Evolutionary conservation across 2,113 vertebrate species (phyloP), one percentile per base, ranked within the genome.

Genomic region (Charina bottae): DNA sequence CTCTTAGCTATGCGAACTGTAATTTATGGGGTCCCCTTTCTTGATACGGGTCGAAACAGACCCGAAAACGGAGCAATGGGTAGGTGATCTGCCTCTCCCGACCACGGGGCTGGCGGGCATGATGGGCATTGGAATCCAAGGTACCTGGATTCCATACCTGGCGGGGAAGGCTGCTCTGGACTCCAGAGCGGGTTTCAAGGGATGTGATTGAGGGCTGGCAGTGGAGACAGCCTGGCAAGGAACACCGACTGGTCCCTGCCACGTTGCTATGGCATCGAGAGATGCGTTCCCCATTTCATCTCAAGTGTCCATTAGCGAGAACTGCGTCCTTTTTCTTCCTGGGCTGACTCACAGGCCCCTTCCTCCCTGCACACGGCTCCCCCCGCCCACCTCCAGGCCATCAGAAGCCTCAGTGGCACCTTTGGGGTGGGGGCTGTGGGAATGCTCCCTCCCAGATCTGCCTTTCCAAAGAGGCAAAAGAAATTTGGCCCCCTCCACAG

Each of bases 261-360:
- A 6, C 49, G 53, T 91, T 87, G 85, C 90, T 55, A 91, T 87
- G 90, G 85, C 21, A 64, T 33, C 62, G 12, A 46, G 84, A 46
- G 53, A 87, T 55, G 60, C 85, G 1, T 21, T 58, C 53, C 68
- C 54, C 78, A 68, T 87, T 91, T 13, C 33, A 26, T 72, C 37
- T 91, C 85, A 72, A 87, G 85, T 23, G 23, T 46, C 84, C 90
- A 87, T 91, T 78, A 91, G 53, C 15, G 4, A 46, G 60, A 28
- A 64, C 55, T 54, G 53, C 56, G 2, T 87, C 49, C 84, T 58
- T 90, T 83, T n/a, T 9, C 21, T 33, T 55, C 78, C 59, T 17
- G 0, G 10, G 60, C 12, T 37, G 53, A 24, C 1, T 10, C 23
- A 10, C 5, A 54, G 59, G 33, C 21, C 59, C 33, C 2, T n/a